Base-by-base conservation (phyloP, 92 coral and sea anemone species). In the Epizoanthus fatuus region DNA sequence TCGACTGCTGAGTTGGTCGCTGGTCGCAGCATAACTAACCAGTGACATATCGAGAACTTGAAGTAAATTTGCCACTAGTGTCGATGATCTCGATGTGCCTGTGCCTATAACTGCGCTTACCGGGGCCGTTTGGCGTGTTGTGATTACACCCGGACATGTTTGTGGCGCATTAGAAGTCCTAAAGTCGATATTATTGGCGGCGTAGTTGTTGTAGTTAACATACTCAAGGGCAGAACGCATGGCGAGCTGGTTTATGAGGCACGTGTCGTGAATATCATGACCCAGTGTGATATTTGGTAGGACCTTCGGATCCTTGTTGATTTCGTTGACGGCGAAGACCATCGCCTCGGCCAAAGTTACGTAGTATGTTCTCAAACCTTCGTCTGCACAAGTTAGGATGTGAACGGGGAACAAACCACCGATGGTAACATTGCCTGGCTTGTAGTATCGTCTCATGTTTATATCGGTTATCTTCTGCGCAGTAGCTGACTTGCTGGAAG, bases 401-500 rank as follows among this genome's bases (percentile, higher is more conserved):
- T 96, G 99, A 13, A 96, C 93, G 3, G 99, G 99, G 42, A 96
- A 96, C 11, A 96, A 73, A 0, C 99, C 99, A 29, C 94, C 96
- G 81, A 96, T 81, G 6, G 94, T 87, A n/a, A 96, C 84, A 53
- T 91, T 71, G 8, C 99, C 99, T 3, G 75, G 13, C 82, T 89
- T 81, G 90, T 53, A 79, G 52, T 74, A 81, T 54, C 75, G 87
- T 52, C 93, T 83, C 20, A 35, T 35, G 38, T 35, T 60, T 17
- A 78, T 60, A 40, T 29, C 69, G 10, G 69, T 76, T 67, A 82
- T 75, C 5, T 51, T 17, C 42, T 87, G 80, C 7, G 92, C 74
- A 0, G 38, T 74, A 19, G 19, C 25, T 22, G 25, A 35, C 52
- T 47, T 25, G 38, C 55, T 16, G 6, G 22, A 16, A 3, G 40